Base-by-base conservation (phyloP, 2,888 invertebrate genomes). In the Aleiodes alternator region DNA sequence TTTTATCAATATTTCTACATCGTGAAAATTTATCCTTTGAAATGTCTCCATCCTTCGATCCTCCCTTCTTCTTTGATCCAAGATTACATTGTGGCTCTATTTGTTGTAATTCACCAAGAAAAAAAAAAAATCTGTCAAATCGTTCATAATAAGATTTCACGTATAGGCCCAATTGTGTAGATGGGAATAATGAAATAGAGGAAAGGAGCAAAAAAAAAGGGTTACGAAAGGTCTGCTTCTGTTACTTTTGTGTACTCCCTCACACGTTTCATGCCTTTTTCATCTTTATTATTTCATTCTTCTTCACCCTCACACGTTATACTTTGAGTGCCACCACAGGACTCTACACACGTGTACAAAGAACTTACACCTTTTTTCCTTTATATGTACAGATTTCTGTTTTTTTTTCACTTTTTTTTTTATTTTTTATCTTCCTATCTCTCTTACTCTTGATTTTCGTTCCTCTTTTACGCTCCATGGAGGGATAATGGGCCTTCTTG, bases 401-500 rank as follows among this genome's bases (percentile, higher is more conserved):
- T 69, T 23, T 57, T 61, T 61, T 14, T 1, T 61, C 14, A 23
- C 2, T 2, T 23, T 2, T 23, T 34, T 61, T 61, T 3, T 16
- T 51, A 68, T 29, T 51, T 23, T 29, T 4, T 51, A 68, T 68
- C 53, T 51, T n/a, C 29, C 23, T 68, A 4, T 72, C 69, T 51
- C 72, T 38, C 56, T 29, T 72, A 51, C 43, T 29, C 34, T 16
- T 48, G 16, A 7, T 29, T n/a, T 61, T 71, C 56, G 69, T 64
- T 70, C 29, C 34, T 14, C 66, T 66, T 43, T 31, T 69, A 73
- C 64, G 72, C 51, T 68, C 34, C 48, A 48, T 34, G 71, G 61
- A 66, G 56, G 76, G 71, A 85, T 84, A 87, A 86, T 84, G 79
- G 81, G 76, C 74, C 80, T 83, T 82, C 78, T 84, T 84, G 82